Evolutionary conservation across 92 coral and sea anemone species (phyloP).

Genomic region (Siderastrea radians): DNA sequence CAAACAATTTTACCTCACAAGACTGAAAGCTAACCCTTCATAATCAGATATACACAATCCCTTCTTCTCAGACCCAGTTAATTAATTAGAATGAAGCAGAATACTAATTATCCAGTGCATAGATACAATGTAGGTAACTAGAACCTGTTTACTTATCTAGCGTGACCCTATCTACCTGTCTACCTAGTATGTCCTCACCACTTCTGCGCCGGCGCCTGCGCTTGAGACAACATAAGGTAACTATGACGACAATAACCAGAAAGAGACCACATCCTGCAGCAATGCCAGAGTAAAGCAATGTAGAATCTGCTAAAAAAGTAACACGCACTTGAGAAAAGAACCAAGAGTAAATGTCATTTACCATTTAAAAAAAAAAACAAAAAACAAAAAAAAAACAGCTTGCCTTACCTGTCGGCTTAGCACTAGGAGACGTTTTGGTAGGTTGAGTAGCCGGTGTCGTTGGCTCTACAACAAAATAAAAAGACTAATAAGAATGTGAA

Average conservation of each 20-base stretch:
- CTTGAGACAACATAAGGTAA: not conserved
- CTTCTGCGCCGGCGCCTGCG: conserved; percentile 13
- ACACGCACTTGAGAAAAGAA: not conserved
- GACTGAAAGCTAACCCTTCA: too few species aligned
- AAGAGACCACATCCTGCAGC: conserved; percentile 17
- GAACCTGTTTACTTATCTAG: not conserved
- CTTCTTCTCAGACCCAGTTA: too few species aligned
- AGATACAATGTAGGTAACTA: too few species aligned
- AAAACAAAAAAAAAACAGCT: not conserved
- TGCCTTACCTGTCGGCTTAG: not conserved
- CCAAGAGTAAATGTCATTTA: not conserved
- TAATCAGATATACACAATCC: too few species aligned
- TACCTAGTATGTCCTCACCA: not conserved
- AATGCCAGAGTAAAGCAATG: not conserved
- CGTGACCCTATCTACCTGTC: too few species aligned
- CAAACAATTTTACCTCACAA: too few species aligned
- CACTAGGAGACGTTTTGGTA: not conserved
- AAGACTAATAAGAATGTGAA: not conserved
- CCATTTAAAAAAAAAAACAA: not conserved
- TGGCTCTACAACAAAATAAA: conserved; percentile 14
- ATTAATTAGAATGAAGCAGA: too few species aligned
- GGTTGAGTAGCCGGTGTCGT: not conserved
- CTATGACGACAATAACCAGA: conserved; percentile 1
- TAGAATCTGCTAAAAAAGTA: not conserved
- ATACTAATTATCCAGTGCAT: too few species aligned